phyloP scores from a whole-genome alignment of 2,888 invertebrate species.

The Digitonthophagus gazella region DNA sequence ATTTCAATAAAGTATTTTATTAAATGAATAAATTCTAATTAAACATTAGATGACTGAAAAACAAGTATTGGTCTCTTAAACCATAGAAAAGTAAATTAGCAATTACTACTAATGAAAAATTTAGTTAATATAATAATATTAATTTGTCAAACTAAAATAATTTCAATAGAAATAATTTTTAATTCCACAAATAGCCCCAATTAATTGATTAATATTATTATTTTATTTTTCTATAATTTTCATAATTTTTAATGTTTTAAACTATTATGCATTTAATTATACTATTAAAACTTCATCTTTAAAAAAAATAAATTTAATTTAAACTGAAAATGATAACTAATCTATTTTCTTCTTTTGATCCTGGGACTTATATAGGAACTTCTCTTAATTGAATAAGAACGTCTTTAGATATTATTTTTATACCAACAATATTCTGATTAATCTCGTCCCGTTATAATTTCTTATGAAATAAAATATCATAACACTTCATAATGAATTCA shows the following conservation, averaged over 20 bases:
- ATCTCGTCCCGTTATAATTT: conserved; percentile 55
- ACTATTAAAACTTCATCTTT: conserved; percentile 37
- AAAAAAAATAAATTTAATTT: conserved; percentile 40
- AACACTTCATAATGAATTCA: conserved; percentile 59
- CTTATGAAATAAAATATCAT: conserved; percentile 53
- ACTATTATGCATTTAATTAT: conserved; percentile 53
- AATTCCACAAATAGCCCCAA: conserved; percentile 68
- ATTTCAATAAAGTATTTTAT: conserved; percentile 57
- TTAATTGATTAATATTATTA: conserved; percentile 55
- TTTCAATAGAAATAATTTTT: conserved; percentile 59
- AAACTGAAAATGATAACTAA: conserved; percentile 66
- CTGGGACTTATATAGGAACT: conserved; percentile 55
- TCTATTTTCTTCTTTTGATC: conserved; percentile 66
- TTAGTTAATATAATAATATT: conserved; percentile 59
- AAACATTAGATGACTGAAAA: conserved; percentile 66
- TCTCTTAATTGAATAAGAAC: conserved; percentile 63
- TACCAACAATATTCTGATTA: conserved; percentile 57
- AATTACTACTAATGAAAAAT: conserved; percentile 62
- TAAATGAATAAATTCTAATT: conserved; percentile 54
- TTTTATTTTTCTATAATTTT: conserved; percentile 50
- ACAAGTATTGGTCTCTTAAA: conserved; percentile 71
- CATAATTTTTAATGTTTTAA: conserved; percentile 55
- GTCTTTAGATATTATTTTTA: conserved; percentile 54
- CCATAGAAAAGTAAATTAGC: conserved; percentile 63
- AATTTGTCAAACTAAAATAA: conserved; percentile 69